Percentiles rank a stretch among this genome's conserved stretches.
phyloP scores from a whole-genome alignment of 2,113 vertebrate species.

The Panthera uncia region DNA sequence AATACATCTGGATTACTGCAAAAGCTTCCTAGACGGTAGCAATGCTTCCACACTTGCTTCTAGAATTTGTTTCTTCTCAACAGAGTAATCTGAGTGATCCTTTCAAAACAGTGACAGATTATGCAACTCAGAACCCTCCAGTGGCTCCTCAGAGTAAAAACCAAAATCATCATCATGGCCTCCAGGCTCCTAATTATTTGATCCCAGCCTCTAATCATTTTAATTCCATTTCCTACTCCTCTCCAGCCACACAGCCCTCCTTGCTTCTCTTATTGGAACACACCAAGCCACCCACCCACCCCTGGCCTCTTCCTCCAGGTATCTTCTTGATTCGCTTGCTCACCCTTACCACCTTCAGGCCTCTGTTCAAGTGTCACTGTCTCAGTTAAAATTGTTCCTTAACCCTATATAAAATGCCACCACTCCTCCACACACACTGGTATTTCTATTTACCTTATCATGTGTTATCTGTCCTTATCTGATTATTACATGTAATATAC shows the following conservation, averaged over 20 bases:
- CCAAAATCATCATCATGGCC: neutral
- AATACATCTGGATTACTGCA: neutral
- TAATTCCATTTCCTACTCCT: neutral
- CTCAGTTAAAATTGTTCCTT: neutral
- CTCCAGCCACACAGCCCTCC: neutral
- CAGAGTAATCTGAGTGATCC: neutral
- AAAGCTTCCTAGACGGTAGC: neutral
- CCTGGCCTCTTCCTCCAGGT: neutral
- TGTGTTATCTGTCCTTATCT: neutral
- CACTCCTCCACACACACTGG: neutral
- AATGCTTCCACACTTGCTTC: neutral
- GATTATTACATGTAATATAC: neutral
- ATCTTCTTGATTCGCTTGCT: neutral
- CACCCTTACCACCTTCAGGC: neutral
- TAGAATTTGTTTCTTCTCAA: neutral
- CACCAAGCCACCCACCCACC: neutral
- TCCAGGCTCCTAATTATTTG: neutral
- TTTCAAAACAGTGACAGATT: slow-evolving; percentile 6
- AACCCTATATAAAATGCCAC: neutral
- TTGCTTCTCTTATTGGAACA: neutral
- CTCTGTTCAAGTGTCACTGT: neutral
- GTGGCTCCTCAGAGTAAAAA: neutral
- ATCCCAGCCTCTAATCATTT: neutral
- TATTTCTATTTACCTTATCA: neutral
- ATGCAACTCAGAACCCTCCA: neutral